Evolutionary conservation across 2,888 invertebrate species (phyloP).

Genomic region (Eulithis testata): DNA sequence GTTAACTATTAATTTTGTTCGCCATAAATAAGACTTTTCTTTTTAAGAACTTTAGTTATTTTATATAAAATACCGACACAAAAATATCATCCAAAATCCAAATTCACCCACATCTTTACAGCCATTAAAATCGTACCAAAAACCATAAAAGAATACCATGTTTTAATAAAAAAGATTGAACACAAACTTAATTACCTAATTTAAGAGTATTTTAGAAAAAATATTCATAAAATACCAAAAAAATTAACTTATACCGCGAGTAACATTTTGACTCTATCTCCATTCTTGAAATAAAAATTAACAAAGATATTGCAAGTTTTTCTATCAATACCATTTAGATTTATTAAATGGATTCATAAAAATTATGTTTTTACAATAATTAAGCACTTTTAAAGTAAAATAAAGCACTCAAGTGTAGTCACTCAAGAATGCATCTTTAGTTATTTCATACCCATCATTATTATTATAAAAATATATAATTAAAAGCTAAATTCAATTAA

Average conservation of each 20-base stretch:
- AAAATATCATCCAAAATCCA: too few relatives aligned
- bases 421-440: too few relatives aligned
- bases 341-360: too few relatives aligned
- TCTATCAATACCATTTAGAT: too few relatives aligned
- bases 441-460: too few relatives aligned
- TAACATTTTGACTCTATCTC: not conserved
- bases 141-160: not conserved
- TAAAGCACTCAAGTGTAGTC: too few relatives aligned
- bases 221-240: not conserved
- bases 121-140: too few relatives aligned
- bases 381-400: too few relatives aligned
- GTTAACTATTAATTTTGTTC: not conserved
- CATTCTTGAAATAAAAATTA: not conserved
- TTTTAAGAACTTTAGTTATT: not conserved
- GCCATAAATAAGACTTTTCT: conserved; percentile 1
- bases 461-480: too few relatives aligned
- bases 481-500: too few relatives aligned
- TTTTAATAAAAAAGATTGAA: not conserved
- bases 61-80: not conserved
- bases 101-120: not conserved
- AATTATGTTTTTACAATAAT: too few relatives aligned
- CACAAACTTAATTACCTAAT: not conserved
- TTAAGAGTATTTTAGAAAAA: not conserved
- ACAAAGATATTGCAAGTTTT: too few relatives aligned
- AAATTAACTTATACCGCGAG: not conserved